phyloP scores from a whole-genome alignment of 2,797 vertebrate genomes.

The Florisuga fusca region DNA sequence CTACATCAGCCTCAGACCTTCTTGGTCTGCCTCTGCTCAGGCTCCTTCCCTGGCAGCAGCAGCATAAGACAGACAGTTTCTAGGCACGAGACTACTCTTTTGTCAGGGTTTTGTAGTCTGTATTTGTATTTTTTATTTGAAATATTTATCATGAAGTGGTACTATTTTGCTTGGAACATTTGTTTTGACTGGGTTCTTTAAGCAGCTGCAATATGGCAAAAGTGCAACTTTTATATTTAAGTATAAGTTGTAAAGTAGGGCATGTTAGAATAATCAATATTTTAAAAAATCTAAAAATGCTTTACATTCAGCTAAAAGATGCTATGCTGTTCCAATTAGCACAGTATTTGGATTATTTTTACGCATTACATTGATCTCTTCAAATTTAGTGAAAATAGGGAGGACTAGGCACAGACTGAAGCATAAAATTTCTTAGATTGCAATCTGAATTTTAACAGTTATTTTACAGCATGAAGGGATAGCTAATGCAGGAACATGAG shows the following conservation, averaged over 20 bases:
- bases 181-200: neutral
- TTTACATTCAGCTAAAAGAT: conserved; percentile 2
- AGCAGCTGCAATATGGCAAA: neutral
- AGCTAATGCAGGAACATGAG: neutral
- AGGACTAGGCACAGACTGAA: neutral
- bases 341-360: conserved; percentile 47
- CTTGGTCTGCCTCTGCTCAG: neutral
- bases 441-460: neutral
- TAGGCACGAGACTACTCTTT: neutral
- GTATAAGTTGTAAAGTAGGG: neutral
- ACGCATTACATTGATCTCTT: conserved; percentile 30
- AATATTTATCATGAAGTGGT: neutral
- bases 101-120: neutral
- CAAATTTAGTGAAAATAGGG: conserved; percentile 6
- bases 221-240: neutral
- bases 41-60: neutral
- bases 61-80: accelerated
- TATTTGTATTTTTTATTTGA: neutral
- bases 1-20: neutral
- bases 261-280: neutral
- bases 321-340: conserved; percentile 1
- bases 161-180: neutral
- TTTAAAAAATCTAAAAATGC: neutral
- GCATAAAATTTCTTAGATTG: neutral
- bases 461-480: neutral